These are phyloP conservation scores for Rhipidura dahli DNA, from an alignment of 2,113 vertebrate genomes.

Conservation along the genomic window DNA sequence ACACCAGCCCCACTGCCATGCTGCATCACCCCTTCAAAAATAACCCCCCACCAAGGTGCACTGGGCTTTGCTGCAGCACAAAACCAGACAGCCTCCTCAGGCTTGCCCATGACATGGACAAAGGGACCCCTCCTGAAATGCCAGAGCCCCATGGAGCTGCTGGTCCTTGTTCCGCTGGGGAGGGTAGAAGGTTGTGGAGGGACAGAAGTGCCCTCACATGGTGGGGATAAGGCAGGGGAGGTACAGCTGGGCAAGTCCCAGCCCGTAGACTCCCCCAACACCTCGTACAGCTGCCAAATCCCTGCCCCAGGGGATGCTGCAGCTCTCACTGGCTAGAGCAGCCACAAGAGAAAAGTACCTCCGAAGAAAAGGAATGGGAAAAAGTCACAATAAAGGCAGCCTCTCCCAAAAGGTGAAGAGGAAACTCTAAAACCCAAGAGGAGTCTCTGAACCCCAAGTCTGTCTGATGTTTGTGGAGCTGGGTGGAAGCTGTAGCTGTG, in stretches of 20 bases:
- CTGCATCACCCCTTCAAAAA: background rate
- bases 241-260: background rate
- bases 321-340: background rate
- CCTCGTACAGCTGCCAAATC: rapidly evolving
- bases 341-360: background rate
- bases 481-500: background rate
- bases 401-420: background rate
- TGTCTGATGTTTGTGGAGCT: background rate
- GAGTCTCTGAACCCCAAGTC: background rate
- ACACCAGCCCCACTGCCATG: background rate
- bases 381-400: background rate
- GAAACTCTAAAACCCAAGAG: background rate
- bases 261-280: background rate
- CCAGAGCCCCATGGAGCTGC: background rate
- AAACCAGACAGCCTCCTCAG: background rate
- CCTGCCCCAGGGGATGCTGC: background rate
- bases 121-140: background rate
- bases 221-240: background rate
- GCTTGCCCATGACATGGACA: rapidly evolving
- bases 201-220: background rate
- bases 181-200: background rate
- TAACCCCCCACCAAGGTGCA: background rate
- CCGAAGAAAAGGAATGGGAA: background rate
- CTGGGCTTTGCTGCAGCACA: background rate
- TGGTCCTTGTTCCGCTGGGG: rapidly evolving